Evolutionary conservation across 2,113 vertebrate species (phyloP).

Genomic region (Corythoichthys intestinalis): DNA sequence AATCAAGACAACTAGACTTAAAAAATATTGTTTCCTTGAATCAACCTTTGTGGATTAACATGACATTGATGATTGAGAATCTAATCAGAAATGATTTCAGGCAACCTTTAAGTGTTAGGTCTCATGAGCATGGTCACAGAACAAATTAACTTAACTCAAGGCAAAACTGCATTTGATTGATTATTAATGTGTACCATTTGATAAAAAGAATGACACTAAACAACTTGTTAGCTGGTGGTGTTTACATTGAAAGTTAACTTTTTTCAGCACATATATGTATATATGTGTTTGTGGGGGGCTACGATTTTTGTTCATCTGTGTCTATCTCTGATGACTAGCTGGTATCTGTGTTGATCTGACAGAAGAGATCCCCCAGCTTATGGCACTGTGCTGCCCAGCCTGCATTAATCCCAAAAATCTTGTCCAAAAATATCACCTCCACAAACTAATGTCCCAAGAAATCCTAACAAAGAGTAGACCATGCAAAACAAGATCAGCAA

Average conservation of each 20-base stretch:
- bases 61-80: too few species aligned
- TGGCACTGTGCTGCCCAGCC: constrained; percentile 57
- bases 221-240: neutral
- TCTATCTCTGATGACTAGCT: constrained; percentile 36
- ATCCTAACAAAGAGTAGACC: constrained; percentile 6
- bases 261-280: neutral
- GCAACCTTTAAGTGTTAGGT: too few species aligned
- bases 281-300: neutral
- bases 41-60: too few species aligned
- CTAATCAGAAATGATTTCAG: too few species aligned
- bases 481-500: constrained; percentile 12
- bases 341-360: constrained; percentile 58
- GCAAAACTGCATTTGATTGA: too few species aligned
- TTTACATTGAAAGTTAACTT: neutral
- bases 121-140: too few species aligned
- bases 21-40: too few species aligned
- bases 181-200: too few species aligned
- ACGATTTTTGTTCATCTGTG: constrained; percentile 17
- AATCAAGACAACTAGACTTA: too few species aligned
- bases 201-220: too few species aligned
- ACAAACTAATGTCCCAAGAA: constrained; percentile 20
- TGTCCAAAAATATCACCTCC: constrained; percentile 51
- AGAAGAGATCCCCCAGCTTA: constrained; percentile 65
- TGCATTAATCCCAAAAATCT: constrained; percentile 64
- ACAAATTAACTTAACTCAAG: too few species aligned